These are phyloP conservation scores for Apis cerana DNA, from an alignment of 1,140 invertebrate genomes.

Conservation along the genomic window DNA sequence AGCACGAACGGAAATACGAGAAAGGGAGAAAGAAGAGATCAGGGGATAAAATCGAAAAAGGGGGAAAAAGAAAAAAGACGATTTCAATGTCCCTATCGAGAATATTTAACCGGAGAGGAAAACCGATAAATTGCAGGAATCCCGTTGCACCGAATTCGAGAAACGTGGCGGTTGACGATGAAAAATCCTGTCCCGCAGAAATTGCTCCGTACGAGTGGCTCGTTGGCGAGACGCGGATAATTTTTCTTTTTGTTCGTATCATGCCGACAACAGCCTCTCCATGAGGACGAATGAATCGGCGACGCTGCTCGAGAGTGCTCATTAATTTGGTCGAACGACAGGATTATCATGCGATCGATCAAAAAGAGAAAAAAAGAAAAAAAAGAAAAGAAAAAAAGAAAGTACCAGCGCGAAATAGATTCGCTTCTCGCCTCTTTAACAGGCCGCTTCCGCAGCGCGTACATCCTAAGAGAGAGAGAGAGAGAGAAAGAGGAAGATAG, in stretches of 20 bases:
- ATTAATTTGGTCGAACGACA: constrained; percentile 53
- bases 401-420: neutral
- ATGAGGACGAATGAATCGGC: constrained; percentile 2
- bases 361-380: neutral
- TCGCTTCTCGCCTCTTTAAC: constrained; percentile 23
- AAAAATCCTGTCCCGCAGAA: neutral
- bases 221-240: constrained; percentile 14
- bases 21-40: too few relatives aligned
- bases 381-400: neutral
- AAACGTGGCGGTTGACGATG: neutral
- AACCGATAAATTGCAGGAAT: neutral
- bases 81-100: neutral
- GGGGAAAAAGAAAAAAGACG: neutral
- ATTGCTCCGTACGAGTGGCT: constrained; percentile 5
- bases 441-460: neutral
- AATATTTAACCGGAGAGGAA: neutral
- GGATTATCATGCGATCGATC: constrained; percentile 34
- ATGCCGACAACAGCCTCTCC: neutral
- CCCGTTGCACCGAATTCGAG: neutral
- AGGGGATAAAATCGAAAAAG: neutral
- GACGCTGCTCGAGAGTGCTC: constrained; percentile 27
- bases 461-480: neutral
- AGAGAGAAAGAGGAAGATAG: too few relatives aligned
- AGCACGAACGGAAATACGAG: too few relatives aligned
- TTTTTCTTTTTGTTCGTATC: constrained; percentile 29